Percentiles rank a stretch among this genome's conserved stretches.
Conservation (phyloP, 1,140 invertebrate genomes). For the Diabrotica virgifera region DNA sequence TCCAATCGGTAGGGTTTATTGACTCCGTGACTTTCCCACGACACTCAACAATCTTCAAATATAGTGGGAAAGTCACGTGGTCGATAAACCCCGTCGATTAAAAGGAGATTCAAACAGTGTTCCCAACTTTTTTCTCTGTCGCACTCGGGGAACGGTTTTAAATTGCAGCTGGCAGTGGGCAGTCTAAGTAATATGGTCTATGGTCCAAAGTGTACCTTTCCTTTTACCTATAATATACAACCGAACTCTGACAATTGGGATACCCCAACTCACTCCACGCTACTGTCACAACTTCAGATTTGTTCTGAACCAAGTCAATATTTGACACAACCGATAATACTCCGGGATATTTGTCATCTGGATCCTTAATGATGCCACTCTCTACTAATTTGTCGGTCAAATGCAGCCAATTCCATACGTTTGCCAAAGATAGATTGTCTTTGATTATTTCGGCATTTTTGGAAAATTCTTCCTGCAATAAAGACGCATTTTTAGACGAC, state of each 20-base stretch:
- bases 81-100: too few relatives aligned
- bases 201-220: too few relatives aligned
- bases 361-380: slow-evolving; percentile 56
- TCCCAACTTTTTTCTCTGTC: too few relatives aligned
- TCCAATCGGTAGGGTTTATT: too few relatives aligned
- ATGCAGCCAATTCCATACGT: slow-evolving; percentile 73
- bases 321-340: slow-evolving; percentile 61
- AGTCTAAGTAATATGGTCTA: too few relatives aligned
- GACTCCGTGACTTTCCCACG: too few relatives aligned
- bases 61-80: too few relatives aligned
- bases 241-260: slow-evolving; percentile 39
- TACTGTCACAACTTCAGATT: slow-evolving; percentile 56
- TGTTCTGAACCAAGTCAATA: slow-evolving; percentile 47
- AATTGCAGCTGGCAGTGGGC: too few relatives aligned
- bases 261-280: slow-evolving; percentile 54
- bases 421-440: slow-evolving; percentile 60
- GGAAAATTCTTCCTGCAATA: slow-evolving; percentile 54
- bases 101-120: too few relatives aligned
- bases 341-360: slow-evolving; percentile 65
- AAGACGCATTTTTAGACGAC: too few relatives aligned
- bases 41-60: too few relatives aligned
- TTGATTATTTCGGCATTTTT: slow-evolving; percentile 67
- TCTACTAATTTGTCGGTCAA: slow-evolving; percentile 68
- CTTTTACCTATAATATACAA: slow-evolving; percentile 43
- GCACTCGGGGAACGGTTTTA: too few relatives aligned